Base-by-base conservation (phyloP, 2,888 invertebrate genomes). In the Trichopria drosophilae region DNA sequence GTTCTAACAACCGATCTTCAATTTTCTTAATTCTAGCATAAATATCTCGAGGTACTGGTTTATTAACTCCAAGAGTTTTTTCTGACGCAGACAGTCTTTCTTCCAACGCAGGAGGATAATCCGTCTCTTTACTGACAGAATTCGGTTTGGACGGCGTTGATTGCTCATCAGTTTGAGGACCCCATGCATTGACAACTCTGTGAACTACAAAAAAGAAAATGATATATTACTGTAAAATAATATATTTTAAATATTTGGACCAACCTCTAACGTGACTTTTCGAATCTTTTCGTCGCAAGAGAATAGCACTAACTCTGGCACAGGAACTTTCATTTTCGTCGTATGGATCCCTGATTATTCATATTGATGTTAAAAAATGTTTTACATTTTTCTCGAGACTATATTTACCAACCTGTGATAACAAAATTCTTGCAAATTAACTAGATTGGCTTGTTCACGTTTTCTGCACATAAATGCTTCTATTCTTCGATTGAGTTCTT, bases 191-290 rank as follows among this genome's bases (percentile, higher is more conserved):
- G 60, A 83, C 72, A 9, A 86, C 87, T 60, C 83, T 81, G 60
- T 82, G 82, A 12, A 89, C 90, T 89, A 69, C 40, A 73, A 29
- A 6, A 37, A 43, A 24, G 13, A 28, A 34, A 7, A 31, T 37
- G 3, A 26, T 31, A 28, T 54, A 26, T 32, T 34, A 22, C 12
- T 39, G 16, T 7, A 36, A 23, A 34, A 40, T 34, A 28, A 34
- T 22, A 19, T 18, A 40, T 16, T 18, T 41, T 37, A 29, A 37
- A n/a, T n/a, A n/a, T n/a, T n/a, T n/a, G n/a, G n/a, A n/a, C n/a
- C n/a, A n/a, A 90, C 90, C 86, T 82, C 86, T 87, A 48, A 92
- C 79, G 76, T 90, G 91, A 57, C 90, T 86, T 68, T 86, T 89
- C 0, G 87, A 86, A 67, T 86, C 87, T 60, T 83, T 85, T 43